These are phyloP conservation scores for Cynaeus angustus DNA, from an alignment of 2,888 invertebrate genomes.

Conservation along the genomic window DNA sequence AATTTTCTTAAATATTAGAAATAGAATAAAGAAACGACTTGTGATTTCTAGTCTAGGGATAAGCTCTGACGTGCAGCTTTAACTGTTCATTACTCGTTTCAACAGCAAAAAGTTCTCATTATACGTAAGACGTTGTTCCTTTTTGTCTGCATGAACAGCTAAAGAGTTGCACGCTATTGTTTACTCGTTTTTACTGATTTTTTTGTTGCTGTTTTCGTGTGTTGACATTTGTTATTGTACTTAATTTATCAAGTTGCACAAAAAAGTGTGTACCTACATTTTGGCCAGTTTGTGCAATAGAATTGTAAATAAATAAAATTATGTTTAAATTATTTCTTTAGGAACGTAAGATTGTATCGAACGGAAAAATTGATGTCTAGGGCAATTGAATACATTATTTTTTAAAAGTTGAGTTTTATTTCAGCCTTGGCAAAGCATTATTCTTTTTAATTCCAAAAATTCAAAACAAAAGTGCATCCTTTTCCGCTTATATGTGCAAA, in stretches of 20 bases:
- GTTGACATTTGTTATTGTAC: constrained; percentile 36
- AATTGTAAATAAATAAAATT: constrained; percentile 48
- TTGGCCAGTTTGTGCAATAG: constrained; percentile 62
- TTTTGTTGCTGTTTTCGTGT: constrained; percentile 39
- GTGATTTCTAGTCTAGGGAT: constrained; percentile 39
- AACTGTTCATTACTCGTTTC: background rate
- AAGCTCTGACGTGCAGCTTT: background rate
- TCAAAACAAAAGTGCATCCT: too few relatives aligned
- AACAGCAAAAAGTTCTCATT: background rate
- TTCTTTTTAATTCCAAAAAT: too few relatives aligned
- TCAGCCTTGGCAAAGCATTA: too few relatives aligned
- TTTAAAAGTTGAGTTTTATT: constrained; percentile 34
- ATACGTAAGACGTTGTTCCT: too few relatives aligned
- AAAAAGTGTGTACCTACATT: constrained; percentile 48
- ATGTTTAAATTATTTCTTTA: constrained; percentile 37
- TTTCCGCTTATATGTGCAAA: too few relatives aligned
- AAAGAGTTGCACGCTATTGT: background rate
- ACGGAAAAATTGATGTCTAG: constrained; percentile 43
- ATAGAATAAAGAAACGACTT: constrained; percentile 24
- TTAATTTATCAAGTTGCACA: constrained; percentile 39
- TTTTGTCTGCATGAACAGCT: background rate
- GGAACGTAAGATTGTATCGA: constrained; percentile 26
- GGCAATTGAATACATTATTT: constrained; percentile 49
- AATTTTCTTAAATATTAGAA: constrained; percentile 22
- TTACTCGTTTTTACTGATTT: constrained; percentile 5